phyloP scores from a whole-genome alignment of 2,888 invertebrate genomes.

The Stegana nigrithorax region DNA sequence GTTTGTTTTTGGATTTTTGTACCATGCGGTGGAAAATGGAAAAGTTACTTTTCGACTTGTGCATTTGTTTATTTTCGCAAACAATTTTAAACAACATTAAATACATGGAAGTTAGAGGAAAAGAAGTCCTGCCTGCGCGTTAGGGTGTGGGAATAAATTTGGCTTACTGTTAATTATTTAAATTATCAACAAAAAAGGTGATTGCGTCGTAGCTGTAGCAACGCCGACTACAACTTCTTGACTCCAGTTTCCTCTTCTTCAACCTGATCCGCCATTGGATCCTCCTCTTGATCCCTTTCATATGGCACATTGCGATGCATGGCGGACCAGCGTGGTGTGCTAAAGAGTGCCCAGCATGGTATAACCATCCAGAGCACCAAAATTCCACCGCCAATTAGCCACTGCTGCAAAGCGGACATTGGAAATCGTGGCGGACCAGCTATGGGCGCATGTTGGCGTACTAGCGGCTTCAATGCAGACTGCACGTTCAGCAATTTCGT shows the following conservation, averaged over 20 bases:
- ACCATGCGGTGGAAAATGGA: slow-evolving; percentile 23
- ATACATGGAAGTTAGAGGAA: slow-evolving; percentile 52
- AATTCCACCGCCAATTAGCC: slow-evolving; percentile 40
- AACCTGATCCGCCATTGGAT: not conserved
- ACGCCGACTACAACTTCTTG: not conserved
- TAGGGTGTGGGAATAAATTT: no score
- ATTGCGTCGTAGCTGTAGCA: no score
- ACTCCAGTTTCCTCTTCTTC: not conserved
- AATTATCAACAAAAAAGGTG: no score
- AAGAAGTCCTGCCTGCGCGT: slow-evolving; percentile 21
- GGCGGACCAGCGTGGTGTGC: slow-evolving; percentile 45
- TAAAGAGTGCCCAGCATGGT: slow-evolving; percentile 43
- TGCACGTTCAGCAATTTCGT: no score
- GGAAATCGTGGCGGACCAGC: slow-evolving; percentile 53
- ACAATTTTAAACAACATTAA: no score
- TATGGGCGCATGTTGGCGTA: slow-evolving; percentile 37
- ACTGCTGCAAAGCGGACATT: slow-evolving; percentile 30
- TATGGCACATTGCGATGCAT: slow-evolving; percentile 35
- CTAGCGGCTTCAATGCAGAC: slow-evolving; percentile 19
- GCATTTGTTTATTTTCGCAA: no score
- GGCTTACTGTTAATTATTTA: not conserved
- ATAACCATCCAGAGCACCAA: slow-evolving; percentile 46
- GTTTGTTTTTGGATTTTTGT: slow-evolving; percentile 19
- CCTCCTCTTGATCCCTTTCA: not conserved
- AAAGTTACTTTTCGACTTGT: slow-evolving; percentile 48